Evolutionary conservation across 2,113 vertebrate genomes (phyloP), one percentile per base, ranked within the genome.

Genomic region (Rhadina sibilatrix): DNA sequence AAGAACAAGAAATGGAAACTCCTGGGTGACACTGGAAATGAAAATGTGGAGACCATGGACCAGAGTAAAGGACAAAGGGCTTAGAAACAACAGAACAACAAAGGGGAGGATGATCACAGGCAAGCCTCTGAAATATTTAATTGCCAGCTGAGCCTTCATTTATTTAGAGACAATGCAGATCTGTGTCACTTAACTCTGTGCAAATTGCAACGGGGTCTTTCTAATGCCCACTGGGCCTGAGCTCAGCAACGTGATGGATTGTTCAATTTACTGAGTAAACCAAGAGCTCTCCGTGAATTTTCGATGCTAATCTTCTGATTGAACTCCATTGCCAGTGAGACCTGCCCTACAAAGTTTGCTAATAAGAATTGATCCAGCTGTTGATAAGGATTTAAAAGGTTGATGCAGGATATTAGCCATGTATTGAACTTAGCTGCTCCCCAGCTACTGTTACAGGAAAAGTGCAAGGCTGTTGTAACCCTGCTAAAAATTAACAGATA

Each of bases 231-330:
- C 24, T 56, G 59, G 74, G 50, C 54, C 53, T 3, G 38, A 49
- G 40, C 9, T 83, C 82, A 94, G 52, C 59, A 59, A 7, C 0
- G 7, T 91, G 95, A 95, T 78, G 64, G 70, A 95, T 90, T 49
- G 77, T 66, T 94, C 70, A 92, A 89, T 94, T 95, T 84, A 57
- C 69, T 72, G 76, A 84, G 35, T 59, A 89, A 94, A 74, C 59
- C 92, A 49, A 68, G 77, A 52, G 53, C 23, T 93, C 37, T 49
- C n/a, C 1, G 14, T 33, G 74, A 79, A 56, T 75, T 71, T 84
- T 47, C 83, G 92, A 75, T 78, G 76, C 70, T 95, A 94, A 95
- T 95, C 89, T 91, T 31, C 76, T 80, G 61, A 81, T 75, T 91
- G 65, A 68, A 63, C 42, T 92, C 85, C 80, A 76, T 24, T 72